Evolutionary conservation across 2,797 vertebrate genomes (phyloP).

Genomic region (Falco berigora): DNA sequence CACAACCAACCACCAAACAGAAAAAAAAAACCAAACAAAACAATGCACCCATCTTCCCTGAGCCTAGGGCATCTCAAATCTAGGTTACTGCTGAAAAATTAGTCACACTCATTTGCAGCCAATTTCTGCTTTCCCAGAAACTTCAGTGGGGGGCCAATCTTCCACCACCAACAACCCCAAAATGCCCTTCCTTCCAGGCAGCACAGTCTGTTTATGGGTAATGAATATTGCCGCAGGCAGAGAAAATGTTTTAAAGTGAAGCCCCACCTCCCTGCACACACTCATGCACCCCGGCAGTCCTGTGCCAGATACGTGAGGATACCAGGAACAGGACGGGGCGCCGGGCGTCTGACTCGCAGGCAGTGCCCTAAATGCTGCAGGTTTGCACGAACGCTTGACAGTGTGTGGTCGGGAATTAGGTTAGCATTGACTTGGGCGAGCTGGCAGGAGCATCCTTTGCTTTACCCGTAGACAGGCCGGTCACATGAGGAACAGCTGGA

Average conservation of each 20-base stretch:
- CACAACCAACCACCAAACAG: too few species aligned
- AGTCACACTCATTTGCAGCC: background rate
- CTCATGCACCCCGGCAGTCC: background rate
- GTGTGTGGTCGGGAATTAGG: background rate
- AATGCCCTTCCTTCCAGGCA: background rate
- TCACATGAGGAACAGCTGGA: constrained; percentile 63
- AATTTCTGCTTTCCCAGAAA: background rate
- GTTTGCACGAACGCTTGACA: background rate
- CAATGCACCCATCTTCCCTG: background rate
- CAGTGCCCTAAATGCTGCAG: background rate
- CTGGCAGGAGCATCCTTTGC: constrained; percentile 29
- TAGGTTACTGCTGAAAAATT: background rate
- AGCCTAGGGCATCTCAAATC: background rate
- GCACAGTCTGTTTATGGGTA: background rate
- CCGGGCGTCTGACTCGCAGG: background rate
- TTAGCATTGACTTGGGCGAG: background rate
- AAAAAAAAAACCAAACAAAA: background rate
- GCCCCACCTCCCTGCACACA: fast-evolving
- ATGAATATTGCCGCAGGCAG: background rate
- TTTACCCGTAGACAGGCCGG: background rate
- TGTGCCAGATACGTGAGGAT: background rate
- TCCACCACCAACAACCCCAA: background rate
- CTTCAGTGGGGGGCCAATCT: background rate
- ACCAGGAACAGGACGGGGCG: fast-evolving
- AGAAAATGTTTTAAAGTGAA: background rate